Percentiles rank a stretch among this genome's conserved stretches.
Evolutionary conservation across 92 coral and sea anemone species (phyloP).

Genomic region (Heliopora coerulea): DNA sequence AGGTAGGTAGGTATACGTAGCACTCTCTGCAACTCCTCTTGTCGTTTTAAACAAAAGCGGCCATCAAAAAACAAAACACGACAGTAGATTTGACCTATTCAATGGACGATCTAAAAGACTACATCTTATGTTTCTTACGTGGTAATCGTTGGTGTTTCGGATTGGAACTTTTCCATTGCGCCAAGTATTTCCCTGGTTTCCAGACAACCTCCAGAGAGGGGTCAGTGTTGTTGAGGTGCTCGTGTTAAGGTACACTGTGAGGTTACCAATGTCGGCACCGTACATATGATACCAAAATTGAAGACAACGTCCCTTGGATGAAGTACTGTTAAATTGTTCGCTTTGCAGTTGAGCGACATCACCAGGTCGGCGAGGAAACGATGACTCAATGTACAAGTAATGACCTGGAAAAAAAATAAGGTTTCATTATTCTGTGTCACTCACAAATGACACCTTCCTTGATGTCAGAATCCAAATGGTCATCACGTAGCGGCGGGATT

Average conservation of each 20-base stretch:
- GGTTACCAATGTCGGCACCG: constrained; percentile 35
- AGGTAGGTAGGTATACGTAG: too few species aligned
- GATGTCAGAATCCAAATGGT: too few species aligned
- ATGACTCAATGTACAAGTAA: constrained; percentile 24
- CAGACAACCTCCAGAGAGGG: constrained; percentile 74
- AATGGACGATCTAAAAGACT: too few species aligned
- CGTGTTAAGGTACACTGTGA: constrained; percentile 21
- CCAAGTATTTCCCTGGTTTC: constrained; percentile 83
- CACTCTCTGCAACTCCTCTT: too few species aligned
- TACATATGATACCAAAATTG: constrained; percentile 36
- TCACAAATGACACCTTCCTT: too few species aligned
- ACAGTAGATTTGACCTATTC: too few species aligned
- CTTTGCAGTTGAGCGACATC: constrained; percentile 26
- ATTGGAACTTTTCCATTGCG: constrained; percentile 74
- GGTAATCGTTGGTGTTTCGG: constrained; percentile 44
- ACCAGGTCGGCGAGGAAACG: constrained; percentile 33
- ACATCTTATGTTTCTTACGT: constrained; percentile 49
- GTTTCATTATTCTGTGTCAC: too few species aligned
- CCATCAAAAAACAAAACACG: too few species aligned
- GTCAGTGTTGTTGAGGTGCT: neutral
- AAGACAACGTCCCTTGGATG: constrained; percentile 27
- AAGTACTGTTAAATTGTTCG: constrained; percentile 5
- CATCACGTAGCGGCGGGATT: too few species aligned
- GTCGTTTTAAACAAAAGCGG: too few species aligned
- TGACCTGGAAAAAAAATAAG: constrained; percentile 7